Base-by-base conservation (phyloP, 2,797 vertebrate species). In the Halcyon badia region DNA sequence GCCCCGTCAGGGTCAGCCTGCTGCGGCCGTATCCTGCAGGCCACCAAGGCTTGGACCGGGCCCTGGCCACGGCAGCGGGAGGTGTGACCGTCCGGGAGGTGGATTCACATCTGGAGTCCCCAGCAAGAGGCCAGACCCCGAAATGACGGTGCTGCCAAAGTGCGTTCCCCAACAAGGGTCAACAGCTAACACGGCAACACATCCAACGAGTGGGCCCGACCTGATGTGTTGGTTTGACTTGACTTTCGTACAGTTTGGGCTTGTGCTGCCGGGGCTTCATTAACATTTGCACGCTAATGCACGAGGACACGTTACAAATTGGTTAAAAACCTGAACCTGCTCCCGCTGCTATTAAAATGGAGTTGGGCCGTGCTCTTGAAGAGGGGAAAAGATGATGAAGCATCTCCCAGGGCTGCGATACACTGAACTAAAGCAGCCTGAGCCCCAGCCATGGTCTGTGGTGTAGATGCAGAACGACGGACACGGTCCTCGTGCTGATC, bases 181-280 rank as follows among this genome's bases (percentile, higher is more conserved):
- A 19, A 5, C 58, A 26, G 33, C n/a, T 2, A 1, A 22, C 9
- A 4, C 4, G 2, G 24, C 2, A 11, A 7, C 10, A 5, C 16
- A 1, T 2, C 42, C 3, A 3, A 1, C 0, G 6, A 2, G 0
- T 0, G 15, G 18, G 31, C 65, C 26, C 14, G 21, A 2, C 21
- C 21, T 8, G 56, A 14, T 6, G 1, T 42, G 14, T 6, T 11
- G 8, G 7, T 28, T 57, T 28, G 49, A 9, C 39, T 51, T 35
- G 31, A 51, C 12, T 8, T 21, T 79, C 33, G 44, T 14, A 44
- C 12, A 17, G 41, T 49, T 26, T 8, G n/a, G n/a, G 17, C 14
- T 54, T 21, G 46, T 49, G 4, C 14, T 60, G 76, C 31, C 25
- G 9, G 5, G 58, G 10, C 31, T 42, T 31, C 18, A 2, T 24